phyloP scores from a whole-genome alignment of 2,113 vertebrate species.

The Cyphomyrus plagiostoma region DNA sequence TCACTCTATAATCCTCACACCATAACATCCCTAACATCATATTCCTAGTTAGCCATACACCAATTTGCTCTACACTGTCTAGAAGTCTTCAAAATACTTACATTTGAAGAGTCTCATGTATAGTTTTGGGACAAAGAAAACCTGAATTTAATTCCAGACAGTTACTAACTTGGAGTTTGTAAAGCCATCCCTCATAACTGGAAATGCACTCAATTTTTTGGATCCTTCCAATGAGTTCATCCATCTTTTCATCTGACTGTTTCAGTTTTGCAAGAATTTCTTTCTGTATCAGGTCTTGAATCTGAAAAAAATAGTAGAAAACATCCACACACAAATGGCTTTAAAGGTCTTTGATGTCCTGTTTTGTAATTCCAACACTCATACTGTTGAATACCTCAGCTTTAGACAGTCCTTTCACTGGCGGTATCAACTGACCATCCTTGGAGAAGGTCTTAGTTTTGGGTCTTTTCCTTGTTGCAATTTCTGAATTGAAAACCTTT shows the following conservation, averaged over 20 bases:
- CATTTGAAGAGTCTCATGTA: neutral
- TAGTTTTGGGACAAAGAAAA: neutral
- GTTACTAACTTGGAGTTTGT: conserved; percentile 20
- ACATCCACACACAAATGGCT: neutral
- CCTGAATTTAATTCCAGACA: neutral
- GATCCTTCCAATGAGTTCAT: conserved; percentile 17
- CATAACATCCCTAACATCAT: neutral
- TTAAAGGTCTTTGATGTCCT: neutral
- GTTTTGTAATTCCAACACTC: neutral
- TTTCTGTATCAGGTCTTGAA: conserved; percentile 19
- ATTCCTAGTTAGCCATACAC: neutral
- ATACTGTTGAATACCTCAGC: neutral
- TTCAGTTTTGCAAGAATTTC: conserved; percentile 8
- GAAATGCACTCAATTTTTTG: conserved; percentile 10
- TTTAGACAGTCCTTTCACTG: neutral
- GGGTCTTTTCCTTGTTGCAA: neutral
- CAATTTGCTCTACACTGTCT: neutral
- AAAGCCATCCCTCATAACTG: conserved; percentile 15
- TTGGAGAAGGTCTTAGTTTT: neutral
- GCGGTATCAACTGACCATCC: neutral
- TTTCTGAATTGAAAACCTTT: neutral
- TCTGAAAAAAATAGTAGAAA: conserved; percentile 9
- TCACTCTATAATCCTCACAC: neutral
- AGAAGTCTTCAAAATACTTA: neutral
- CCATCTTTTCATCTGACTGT: conserved; percentile 21